Percentiles rank a stretch among this genome's conserved stretches.
Conservation (phyloP, 2,113 vertebrate genomes). For the Jacana jacana region DNA sequence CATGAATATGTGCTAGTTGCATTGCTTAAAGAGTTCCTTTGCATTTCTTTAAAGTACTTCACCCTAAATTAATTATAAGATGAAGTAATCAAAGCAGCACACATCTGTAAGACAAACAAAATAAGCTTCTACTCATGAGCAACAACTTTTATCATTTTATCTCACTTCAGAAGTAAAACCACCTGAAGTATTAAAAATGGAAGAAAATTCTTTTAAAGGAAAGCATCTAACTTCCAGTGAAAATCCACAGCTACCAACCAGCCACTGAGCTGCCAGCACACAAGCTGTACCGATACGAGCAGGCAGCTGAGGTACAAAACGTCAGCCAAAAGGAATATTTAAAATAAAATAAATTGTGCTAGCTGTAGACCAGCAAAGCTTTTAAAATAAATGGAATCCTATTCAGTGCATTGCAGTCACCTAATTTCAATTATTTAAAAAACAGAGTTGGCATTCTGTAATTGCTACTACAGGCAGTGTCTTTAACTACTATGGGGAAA, state of each 20-base stretch:
- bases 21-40: neutral
- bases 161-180: neutral
- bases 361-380: slow-evolving; percentile 21
- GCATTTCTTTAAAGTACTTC: neutral
- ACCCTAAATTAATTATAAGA: neutral
- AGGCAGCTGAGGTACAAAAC: neutral
- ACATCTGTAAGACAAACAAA: neutral
- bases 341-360: neutral
- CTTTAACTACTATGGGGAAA: neutral
- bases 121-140: neutral
- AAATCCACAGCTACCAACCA: neutral
- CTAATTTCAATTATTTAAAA: slow-evolving; percentile 44
- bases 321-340: slow-evolving; percentile 9
- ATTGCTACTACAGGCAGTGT: neutral
- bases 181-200: neutral
- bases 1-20: neutral
- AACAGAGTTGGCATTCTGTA: slow-evolving; percentile 7
- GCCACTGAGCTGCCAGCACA: neutral
- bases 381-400: slow-evolving; percentile 38
- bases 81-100: slow-evolving; percentile 15
- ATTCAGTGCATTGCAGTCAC: neutral
- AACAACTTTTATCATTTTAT: neutral
- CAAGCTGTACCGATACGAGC: neutral
- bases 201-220: neutral
- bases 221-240: neutral